Evolutionary conservation across 2,888 invertebrate species (phyloP).

Genomic region (Ophion ellenae): DNA sequence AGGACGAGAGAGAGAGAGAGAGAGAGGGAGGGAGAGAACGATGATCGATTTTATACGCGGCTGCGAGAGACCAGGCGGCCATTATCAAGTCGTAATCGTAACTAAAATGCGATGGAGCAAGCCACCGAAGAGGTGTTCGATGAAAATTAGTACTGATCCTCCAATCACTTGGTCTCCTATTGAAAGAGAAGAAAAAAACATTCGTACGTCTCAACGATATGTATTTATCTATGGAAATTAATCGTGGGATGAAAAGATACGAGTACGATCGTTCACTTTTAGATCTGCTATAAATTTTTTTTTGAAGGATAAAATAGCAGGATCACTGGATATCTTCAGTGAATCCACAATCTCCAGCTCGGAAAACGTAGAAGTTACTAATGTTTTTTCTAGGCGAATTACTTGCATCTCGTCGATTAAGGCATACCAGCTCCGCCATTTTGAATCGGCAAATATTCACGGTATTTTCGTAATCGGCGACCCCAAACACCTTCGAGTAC

Average conservation of each 20-base stretch:
- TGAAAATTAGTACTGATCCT: too few species aligned
- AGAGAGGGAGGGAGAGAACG: not conserved
- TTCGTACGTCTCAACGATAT: too few species aligned
- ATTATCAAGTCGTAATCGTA: constrained; percentile 34
- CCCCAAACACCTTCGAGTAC: not conserved
- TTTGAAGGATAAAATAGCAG: too few species aligned
- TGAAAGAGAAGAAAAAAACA: too few species aligned
- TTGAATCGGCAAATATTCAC: not conserved
- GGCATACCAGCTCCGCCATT: not conserved
- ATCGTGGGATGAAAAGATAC: too few species aligned
- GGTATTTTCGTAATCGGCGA: not conserved
- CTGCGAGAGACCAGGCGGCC: not conserved
- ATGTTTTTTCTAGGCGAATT: not conserved
- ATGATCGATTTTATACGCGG: constrained; percentile 17
- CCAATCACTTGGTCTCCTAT: too few species aligned
- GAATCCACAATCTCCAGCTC: too few species aligned
- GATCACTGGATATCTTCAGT: too few species aligned
- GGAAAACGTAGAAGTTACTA: too few species aligned
- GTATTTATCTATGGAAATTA: too few species aligned
- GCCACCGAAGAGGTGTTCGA: not conserved
- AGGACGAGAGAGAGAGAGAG: not conserved
- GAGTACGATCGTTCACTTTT: too few species aligned
- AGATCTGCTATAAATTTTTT: too few species aligned
- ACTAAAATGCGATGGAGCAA: constrained; percentile 19
- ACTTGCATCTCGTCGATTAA: not conserved